Evolutionary conservation across 2,797 vertebrate genomes (phyloP), one percentile per base, ranked within the genome.

Genomic region (Melanotaenia trifasciata): DNA sequence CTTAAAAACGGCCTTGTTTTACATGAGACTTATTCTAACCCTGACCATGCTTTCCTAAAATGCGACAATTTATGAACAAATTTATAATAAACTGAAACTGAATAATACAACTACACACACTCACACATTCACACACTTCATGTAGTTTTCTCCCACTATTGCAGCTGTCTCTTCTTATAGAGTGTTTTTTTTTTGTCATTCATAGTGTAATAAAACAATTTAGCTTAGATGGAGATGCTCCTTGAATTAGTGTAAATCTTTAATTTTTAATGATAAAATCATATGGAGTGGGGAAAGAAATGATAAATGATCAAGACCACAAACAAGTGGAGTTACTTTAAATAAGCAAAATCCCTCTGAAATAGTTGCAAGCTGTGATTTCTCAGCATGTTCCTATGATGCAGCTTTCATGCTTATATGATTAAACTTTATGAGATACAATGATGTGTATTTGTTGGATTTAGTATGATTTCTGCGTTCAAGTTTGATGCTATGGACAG

Each of bases 61-160:
- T 36, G 58, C 18, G 30, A 33, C 26, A 72, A 35, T 12, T 33
- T 67, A 53, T 30, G 28, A 22, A 70, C 18, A 58, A 45, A 63
- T 66, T 53, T 57, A 64, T 28, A 28, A 28, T 28, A 28, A 28
- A 28, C 28, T 28, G 28, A 28, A 28, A 24, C 11, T 58, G n/a
- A 59, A 0, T 22, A 69, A 36, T 28, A 57, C 36, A 68, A 62
- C 32, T 5, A 54, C 35, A 45, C 62, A 24, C 22, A 40, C 54
- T 72, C 50, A 62, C 74, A 56, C 58, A 72, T n/a, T 70, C 16
- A 78, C 53, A 74, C 62, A 40, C 28, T 43, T 62, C 60, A 43
- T 66, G 30, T 18, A 13, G 51, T 64, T 28, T 33, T 60, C 4
- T 54, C 13, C 32, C 51, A n/a, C 18, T 57, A 58, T 58, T 33